phyloP scores from a whole-genome alignment of 2,888 invertebrate genomes.

The Eurytoma adleriae region DNA sequence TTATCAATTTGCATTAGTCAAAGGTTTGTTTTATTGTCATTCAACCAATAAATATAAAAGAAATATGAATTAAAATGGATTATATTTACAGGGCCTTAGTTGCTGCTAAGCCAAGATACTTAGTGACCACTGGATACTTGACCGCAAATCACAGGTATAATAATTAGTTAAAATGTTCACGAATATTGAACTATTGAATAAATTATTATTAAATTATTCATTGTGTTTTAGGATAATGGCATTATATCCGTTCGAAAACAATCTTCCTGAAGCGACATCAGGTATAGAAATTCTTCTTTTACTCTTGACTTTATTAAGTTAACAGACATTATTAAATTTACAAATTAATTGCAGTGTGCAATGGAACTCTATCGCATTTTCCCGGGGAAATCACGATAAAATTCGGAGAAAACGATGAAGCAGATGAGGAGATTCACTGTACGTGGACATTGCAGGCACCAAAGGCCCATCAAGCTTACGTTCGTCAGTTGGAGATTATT shows the following conservation, averaged over 20 bases:
- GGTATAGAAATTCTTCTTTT: background rate
- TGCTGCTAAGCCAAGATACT: background rate
- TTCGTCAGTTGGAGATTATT: background rate
- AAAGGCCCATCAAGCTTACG: background rate
- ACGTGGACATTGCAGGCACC: constrained; percentile 10
- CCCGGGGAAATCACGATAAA: background rate
- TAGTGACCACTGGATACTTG: constrained; percentile 10
- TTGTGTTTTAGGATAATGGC: background rate
- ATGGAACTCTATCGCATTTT: background rate
- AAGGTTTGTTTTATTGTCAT: background rate
- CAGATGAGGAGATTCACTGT: background rate
- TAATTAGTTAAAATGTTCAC: background rate
- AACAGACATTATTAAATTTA: background rate
- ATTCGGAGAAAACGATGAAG: background rate
- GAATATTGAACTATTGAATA: too few species aligned
- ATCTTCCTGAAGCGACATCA: background rate
- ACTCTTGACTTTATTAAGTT: background rate
- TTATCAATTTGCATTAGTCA: background rate
- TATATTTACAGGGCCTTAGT: background rate
- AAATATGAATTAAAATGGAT: background rate
- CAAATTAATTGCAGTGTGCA: background rate
- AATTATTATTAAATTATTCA: too few species aligned
- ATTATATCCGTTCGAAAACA: background rate
- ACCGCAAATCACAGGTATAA: constrained; percentile 16
- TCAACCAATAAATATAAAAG: background rate